phyloP scores from a whole-genome alignment of 2,113 vertebrate genomes.

The Oxyura jamaicensis region DNA sequence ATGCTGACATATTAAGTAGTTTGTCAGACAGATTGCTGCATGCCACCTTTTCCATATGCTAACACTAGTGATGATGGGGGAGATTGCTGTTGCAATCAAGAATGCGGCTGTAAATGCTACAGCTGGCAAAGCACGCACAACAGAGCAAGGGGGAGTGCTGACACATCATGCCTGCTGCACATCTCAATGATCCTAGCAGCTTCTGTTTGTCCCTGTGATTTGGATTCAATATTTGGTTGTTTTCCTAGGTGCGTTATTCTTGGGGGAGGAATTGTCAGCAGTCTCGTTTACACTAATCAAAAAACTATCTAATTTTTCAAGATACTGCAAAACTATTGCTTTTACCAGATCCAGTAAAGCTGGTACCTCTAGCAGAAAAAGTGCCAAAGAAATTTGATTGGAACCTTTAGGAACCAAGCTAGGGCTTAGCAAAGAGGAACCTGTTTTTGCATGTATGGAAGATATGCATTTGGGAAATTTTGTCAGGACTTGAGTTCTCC shows the following conservation, averaged over 20 bases:
- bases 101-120: neutral
- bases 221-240: neutral
- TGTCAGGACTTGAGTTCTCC: accelerated
- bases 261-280: neutral
- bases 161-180: neutral
- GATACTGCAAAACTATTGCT: neutral
- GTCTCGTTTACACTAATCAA: neutral
- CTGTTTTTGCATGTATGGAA: neutral
- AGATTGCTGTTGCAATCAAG: neutral
- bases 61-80: accelerated
- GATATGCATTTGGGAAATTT: neutral
- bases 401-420: neutral
- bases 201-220: neutral
- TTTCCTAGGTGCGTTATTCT: neutral
- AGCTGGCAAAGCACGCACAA: neutral
- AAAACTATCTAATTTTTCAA: neutral
- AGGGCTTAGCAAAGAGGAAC: neutral
- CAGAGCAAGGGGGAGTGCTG: neutral
- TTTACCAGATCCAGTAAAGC: neutral
- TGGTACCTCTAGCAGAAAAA: neutral
- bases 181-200: neutral
- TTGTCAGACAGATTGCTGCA: neutral
- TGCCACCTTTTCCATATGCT: neutral
- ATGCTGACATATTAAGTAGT: neutral
- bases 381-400: neutral